Base-by-base conservation (phyloP, 2,113 vertebrate species). In the Phalacrocorax brasilianus region DNA sequence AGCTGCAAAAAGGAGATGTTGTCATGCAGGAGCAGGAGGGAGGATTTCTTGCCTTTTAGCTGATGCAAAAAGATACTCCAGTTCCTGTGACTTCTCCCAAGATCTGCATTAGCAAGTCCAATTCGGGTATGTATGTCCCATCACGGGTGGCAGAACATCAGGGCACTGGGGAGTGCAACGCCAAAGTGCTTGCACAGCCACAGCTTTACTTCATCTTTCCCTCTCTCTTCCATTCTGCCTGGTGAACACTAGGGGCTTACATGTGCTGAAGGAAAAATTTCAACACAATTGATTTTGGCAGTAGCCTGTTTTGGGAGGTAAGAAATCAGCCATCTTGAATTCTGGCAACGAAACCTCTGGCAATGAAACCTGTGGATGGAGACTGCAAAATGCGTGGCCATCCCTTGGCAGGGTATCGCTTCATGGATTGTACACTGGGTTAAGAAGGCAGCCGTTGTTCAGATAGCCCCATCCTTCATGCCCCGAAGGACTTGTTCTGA, bases 61-160 rank as follows among this genome's bases (percentile, higher is more conserved):
- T 66, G 74, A 94, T 44, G 65, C 33, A 91, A 66, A 82, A 77
- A 71, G 33, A 30, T 42, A 65, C 21, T 77, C 65, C 35, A 30
- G 45, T 72, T 63, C 71, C 79, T 59, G 28, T 65, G 71, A 62
- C 89, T 97, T 92, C 78, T 84, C 79, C 52, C 83, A 95, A 68
- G 74, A 83, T 70, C 75, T 83, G 79, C 90, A 90, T 91, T 91
- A 94, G 75, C 70, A 89, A 91, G 89, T 92, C 71, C 91, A 91
- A 20, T 61, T 87, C 72, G 56, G 52, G 30, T 28, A 35, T 17
- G 66, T 28, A 47, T 65, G 63, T 74, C 88, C 85, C 83, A 59
- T 61, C 87, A 86, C 1, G 5, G 82, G 88, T 63, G 52, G 52
- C 87, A 90, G 66, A 86, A 55, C 20, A 0, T n/a, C 81, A n/a